Conservation (phyloP, 2,888 invertebrate genomes). For the Leistus spinibarbis region DNA sequence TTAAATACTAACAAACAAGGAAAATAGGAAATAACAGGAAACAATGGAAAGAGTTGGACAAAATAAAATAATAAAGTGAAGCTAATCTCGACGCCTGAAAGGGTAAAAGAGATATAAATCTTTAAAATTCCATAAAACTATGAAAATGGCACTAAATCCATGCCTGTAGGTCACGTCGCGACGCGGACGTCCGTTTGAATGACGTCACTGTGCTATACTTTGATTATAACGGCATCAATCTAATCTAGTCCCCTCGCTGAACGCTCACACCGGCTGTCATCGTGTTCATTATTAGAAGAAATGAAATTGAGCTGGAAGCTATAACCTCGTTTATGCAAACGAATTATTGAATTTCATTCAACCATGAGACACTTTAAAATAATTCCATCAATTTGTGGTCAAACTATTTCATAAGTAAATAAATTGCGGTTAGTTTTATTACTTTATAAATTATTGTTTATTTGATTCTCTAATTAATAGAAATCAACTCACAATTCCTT, state of each 20-base stretch:
- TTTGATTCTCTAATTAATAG: too few relatives aligned
- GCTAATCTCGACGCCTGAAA: too few relatives aligned
- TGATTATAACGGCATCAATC: conserved; percentile 7
- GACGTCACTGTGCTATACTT: background rate
- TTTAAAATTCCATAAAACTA: background rate
- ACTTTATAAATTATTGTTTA: background rate
- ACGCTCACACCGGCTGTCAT: background rate
- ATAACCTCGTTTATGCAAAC: background rate
- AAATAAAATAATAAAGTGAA: too few relatives aligned
- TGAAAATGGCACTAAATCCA: background rate
- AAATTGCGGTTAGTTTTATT: background rate
- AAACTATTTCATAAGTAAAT: background rate
- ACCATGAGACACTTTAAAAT: background rate
- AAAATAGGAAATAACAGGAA: too few relatives aligned
- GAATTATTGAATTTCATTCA: background rate
- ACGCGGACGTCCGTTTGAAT: background rate
- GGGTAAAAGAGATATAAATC: background rate
- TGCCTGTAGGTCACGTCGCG: background rate
- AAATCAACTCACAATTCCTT: too few relatives aligned
- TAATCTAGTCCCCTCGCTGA: background rate
- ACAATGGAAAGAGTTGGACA: too few relatives aligned
- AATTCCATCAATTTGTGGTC: background rate
- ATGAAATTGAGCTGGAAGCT: background rate
- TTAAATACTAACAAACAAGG: too few relatives aligned
- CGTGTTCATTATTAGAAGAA: background rate